phyloP scores from a whole-genome alignment of 2,888 invertebrate genomes.

The Oscheius myriophilus region DNA sequence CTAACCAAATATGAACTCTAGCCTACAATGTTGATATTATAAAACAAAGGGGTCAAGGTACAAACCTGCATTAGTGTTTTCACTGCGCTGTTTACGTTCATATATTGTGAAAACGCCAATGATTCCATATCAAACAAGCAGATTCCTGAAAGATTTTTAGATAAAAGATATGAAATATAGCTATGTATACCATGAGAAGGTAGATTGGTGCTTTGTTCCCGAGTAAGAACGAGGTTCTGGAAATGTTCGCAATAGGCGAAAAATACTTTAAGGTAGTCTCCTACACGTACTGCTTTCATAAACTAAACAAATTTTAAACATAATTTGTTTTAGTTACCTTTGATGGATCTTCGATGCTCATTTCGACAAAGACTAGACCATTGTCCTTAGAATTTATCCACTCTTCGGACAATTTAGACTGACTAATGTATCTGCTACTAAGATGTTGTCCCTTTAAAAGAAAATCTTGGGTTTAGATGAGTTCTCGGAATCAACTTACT shows the following conservation, averaged over 20 bases:
- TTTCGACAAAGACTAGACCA: conserved; percentile 37
- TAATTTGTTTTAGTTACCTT: conserved; percentile 4
- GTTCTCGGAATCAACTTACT: neutral
- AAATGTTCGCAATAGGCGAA: conserved; percentile 40
- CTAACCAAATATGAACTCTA: conserved; percentile 36
- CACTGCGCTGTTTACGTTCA: conserved; percentile 33
- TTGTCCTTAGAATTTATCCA: conserved; percentile 38
- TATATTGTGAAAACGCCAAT: conserved; percentile 26
- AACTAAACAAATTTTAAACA: conserved; percentile 14
- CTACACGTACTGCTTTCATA: conserved; percentile 37
- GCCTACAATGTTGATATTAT: conserved; percentile 18
- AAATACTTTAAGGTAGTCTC: conserved; percentile 33
- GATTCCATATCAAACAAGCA: conserved; percentile 36
- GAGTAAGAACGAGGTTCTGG: conserved; percentile 35
- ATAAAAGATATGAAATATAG: neutral
- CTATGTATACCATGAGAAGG: conserved; percentile 36
- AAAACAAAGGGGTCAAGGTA: no score
- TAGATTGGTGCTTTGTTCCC: conserved; percentile 29
- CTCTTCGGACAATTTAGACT: conserved; percentile 29
- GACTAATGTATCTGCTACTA: conserved; percentile 29
- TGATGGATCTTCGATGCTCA: conserved; percentile 36
- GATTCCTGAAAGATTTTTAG: conserved; percentile 20
- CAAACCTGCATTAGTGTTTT: conserved; percentile 35
- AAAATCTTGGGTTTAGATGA: no score
- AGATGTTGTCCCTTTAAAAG: neutral